Conservation (phyloP, 2,888 invertebrate species). For the Drosophila eohydei region DNA sequence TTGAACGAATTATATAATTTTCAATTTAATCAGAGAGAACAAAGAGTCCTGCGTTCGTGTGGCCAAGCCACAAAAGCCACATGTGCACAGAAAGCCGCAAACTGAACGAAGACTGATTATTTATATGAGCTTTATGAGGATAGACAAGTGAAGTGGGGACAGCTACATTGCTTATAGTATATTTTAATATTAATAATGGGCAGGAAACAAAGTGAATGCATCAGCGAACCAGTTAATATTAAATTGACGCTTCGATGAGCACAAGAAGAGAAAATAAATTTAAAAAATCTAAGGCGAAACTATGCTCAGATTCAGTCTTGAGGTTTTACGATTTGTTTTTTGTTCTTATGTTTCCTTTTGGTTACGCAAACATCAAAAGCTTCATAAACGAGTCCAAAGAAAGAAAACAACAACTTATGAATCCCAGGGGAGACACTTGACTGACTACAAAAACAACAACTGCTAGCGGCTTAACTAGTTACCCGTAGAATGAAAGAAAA, state of each 20-base stretch:
- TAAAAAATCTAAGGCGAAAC: constrained; percentile 43
- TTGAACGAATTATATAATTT: constrained; percentile 17
- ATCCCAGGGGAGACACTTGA: constrained; percentile 79
- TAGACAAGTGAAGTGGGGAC: constrained; percentile 3
- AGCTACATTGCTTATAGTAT: not conserved
- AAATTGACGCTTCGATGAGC: constrained; percentile 73
- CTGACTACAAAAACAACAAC: constrained; percentile 62
- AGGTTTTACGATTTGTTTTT: constrained; percentile 33
- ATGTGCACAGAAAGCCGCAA: constrained; percentile 45
- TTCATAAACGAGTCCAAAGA: constrained; percentile 71
- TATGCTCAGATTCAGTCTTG: constrained; percentile 59
- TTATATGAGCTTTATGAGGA: constrained; percentile 19
- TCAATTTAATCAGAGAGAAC: constrained; percentile 16
- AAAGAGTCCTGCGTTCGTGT: constrained; percentile 9
- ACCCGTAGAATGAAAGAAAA: constrained; percentile 26
- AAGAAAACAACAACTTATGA: constrained; percentile 60
- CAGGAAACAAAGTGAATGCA: constrained; percentile 70
- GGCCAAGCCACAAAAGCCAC: constrained; percentile 36
- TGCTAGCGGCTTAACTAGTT: constrained; percentile 50
- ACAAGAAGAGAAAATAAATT: constrained; percentile 29
- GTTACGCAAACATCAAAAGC: constrained; percentile 71
- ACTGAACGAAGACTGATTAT: constrained; percentile 47
- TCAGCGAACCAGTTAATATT: constrained; percentile 79
- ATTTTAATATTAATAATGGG: constrained; percentile 74
- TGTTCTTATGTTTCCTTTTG: constrained; percentile 19